phyloP scores from a whole-genome alignment of 2,888 invertebrate genomes.

The Falcaria lacertinaria region DNA sequence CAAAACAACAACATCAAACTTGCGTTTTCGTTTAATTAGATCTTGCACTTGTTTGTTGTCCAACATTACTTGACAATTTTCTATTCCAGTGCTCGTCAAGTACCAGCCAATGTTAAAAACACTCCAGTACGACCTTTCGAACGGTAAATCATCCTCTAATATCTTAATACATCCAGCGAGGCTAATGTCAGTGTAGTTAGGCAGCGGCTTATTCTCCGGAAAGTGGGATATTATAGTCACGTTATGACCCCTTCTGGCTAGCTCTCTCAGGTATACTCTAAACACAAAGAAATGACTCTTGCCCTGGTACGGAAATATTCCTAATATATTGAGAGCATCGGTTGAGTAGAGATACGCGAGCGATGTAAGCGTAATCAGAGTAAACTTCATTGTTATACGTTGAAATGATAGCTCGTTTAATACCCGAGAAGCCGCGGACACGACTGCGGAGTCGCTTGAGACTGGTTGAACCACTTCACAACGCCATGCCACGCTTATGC shows the following conservation, averaged over 20 bases:
- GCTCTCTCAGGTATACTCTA: conserved; percentile 77
- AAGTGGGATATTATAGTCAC: conserved; percentile 84
- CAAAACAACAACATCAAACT: conserved; percentile 83
- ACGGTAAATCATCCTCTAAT: conserved; percentile 36
- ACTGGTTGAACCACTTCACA: no score
- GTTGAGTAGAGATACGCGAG: conserved; percentile 22
- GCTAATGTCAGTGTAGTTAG: conserved; percentile 81
- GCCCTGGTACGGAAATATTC: conserved; percentile 83
- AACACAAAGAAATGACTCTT: conserved; percentile 86
- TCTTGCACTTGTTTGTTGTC: conserved; percentile 50
- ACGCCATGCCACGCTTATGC: no score
- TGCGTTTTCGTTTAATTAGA: conserved; percentile 58
- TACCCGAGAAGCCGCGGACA: not conserved
- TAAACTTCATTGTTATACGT: conserved; percentile 28
- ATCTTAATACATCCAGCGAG: conserved; percentile 47
- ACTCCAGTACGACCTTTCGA: conserved; percentile 37
- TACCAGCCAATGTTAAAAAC: conserved; percentile 27
- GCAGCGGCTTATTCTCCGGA: conserved; percentile 63
- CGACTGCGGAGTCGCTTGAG: not conserved
- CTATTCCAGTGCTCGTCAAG: conserved; percentile 35
- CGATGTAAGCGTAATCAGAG: conserved; percentile 21
- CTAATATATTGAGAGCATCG: conserved; percentile 74
- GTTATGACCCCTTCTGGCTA: conserved; percentile 82
- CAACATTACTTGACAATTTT: conserved; percentile 56
- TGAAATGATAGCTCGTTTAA: not conserved